Base-by-base conservation (phyloP, 2,113 vertebrate genomes). In the Colaptes auratus region DNA sequence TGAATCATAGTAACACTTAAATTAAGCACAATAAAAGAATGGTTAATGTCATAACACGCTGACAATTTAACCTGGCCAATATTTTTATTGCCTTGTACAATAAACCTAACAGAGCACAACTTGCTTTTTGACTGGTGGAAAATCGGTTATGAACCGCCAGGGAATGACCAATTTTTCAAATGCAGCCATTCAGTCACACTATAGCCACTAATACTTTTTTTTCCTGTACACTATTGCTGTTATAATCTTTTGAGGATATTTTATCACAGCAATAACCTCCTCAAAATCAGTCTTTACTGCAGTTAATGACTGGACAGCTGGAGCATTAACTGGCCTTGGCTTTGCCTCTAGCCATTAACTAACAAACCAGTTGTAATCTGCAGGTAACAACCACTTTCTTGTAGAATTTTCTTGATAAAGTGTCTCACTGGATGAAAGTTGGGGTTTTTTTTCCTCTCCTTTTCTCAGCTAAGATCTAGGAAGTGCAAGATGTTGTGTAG, bases 81-180 rank as follows among this genome's bases (percentile, higher is more conserved):
- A 98, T 98, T 98, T 98, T 98, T 98, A 98, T 98, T 97, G 98
- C 98, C 98, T 98, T 97, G 97, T 98, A 97, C 98, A 97, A 98
- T 98, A 98, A 98, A 98, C 97, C 98, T 98, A 98, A 98, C 98
- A 97, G 98, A 98, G 98, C 98, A 98, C 97, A 98, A 98, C 98
- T 98, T 98, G 98, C 97, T 98, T 98, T 97, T 98, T 98, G 97
- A 98, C 98, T 98, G 98, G 98, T 98, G 98, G 98, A 98, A 98
- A 98, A 98, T 98, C 97, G 91, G 98, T 98, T 98, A 98, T 98
- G 98, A 98, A 98, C 98, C 98, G 86, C 98, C 96, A 95, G 98
- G 98, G 98, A 98, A 97, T 93, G 97, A 97, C 97, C 98, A 98
- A 98, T 98, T 98, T 98, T 98, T 98, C 98, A 98, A 97, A 98